Evolutionary conservation across 2,888 invertebrate genomes (phyloP), one percentile per base, ranked within the genome.

Genomic region (Leucophenga maculata): DNA sequence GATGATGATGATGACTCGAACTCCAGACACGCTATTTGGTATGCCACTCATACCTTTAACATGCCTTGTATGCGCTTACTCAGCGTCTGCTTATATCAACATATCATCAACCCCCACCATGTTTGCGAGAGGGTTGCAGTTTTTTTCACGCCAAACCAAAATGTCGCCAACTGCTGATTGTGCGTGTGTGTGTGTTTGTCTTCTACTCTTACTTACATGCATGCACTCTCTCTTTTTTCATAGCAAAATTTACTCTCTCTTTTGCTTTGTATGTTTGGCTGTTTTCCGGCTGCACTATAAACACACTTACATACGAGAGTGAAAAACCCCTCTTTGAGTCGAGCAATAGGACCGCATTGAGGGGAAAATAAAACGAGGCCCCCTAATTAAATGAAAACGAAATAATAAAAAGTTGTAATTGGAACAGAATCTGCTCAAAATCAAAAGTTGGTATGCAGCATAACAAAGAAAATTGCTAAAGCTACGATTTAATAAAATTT

Each of bases 81-180:
- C 77, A 71, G 46, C 60, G 18, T 16, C 14, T 59, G 59, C 59
- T 32, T 26, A 57, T n/a, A 57, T 57, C 32, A 39, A 39, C 39
- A 57, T 31, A 57, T 57, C 32, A 39, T 6, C 39, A 57, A 57
- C 57, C 57, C 57, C 57, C 57, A 57, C 54, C 50, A 50, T n/a
- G 2, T 54, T 13, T n/a, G n/a, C 50, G 76, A 78, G 82, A 48
- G 80, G 80, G 80, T 80, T 80, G 80, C 80, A 79, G 75, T 79
- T 77, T 79, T 26, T 82, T 73, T 74, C 76, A 72, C 77, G 75
- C 77, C 73, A 70, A 65, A 72, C 75, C 59, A 59, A 32, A 59
- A 59, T 64, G 62, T 48, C 62, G 44, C 62, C 62, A 64, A 64
- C 3, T 39, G 39, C 8, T 39, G 39, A 39, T 39, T 50, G 16